phyloP scores from a whole-genome alignment of 2,113 vertebrate species.

The Pogona vitticeps region DNA sequence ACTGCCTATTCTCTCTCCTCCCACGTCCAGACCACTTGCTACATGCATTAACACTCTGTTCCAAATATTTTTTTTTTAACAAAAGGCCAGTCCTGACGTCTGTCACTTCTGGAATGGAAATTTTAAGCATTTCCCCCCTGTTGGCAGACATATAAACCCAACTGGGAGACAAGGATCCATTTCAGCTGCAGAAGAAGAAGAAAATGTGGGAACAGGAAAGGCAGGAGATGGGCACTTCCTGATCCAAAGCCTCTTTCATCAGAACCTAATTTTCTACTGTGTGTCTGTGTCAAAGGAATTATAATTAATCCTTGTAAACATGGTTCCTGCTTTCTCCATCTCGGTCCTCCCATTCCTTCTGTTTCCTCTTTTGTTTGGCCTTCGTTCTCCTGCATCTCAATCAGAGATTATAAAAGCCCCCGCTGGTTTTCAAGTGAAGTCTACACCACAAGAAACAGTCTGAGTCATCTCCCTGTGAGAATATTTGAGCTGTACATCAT shows the following conservation, averaged over 20 bases:
- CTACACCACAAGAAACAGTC: conserved; percentile 60
- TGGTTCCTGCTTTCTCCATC: conserved; percentile 31
- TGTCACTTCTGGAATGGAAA: no score
- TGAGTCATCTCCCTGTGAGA: conserved; percentile 66
- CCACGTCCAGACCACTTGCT: no score
- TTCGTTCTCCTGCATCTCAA: conserved; percentile 33
- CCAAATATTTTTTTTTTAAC: no score
- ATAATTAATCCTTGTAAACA: conserved; percentile 14
- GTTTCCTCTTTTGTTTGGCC: conserved; percentile 40
- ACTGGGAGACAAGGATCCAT: no score
- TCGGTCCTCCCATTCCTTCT: neutral
- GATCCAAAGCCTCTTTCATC: neutral
- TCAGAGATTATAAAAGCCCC: conserved; percentile 53
- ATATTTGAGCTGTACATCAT: conserved; percentile 70
- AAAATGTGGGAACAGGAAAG: neutral
- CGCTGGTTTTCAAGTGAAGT: conserved; percentile 54
- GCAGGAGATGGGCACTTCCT: neutral
- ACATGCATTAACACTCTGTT: no score
- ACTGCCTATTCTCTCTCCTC: no score
- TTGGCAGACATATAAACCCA: no score
- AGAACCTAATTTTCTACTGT: neutral
- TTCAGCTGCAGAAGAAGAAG: neutral
- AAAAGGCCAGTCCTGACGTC: no score
- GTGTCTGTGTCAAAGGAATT: conserved; percentile 1
- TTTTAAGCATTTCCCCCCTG: no score